A percentile compares a stretch with the other conserved stretches of the same genome.
phyloP scores from a whole-genome alignment of 2,113 vertebrate genomes.

The Melanerpes aurifrons region DNA sequence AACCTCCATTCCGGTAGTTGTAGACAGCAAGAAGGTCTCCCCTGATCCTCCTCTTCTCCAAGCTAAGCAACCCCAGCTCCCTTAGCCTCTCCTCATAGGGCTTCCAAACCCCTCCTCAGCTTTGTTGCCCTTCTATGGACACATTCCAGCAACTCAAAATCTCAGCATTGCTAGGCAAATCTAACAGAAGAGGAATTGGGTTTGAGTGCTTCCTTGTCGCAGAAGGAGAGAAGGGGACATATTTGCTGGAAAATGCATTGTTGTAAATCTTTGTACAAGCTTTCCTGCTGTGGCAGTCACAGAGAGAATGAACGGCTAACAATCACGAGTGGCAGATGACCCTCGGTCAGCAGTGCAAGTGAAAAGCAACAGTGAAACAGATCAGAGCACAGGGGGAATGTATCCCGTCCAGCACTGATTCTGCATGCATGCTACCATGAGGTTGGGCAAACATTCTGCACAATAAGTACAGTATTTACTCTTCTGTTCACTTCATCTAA shows the following conservation, averaged over 20 bases:
- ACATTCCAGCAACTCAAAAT: too few species aligned
- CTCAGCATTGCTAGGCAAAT: neutral
- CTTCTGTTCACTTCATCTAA: rapidly evolving
- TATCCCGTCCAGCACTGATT: neutral
- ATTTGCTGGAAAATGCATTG: neutral
- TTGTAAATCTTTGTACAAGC: neutral
- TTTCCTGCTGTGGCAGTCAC: neutral
- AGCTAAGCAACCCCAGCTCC: too few species aligned
- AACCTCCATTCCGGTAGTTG: too few species aligned
- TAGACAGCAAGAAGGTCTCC: too few species aligned
- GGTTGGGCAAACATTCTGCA: neutral
- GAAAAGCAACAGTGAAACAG: neutral
- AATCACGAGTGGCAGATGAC: neutral
- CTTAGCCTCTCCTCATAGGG: too few species aligned
- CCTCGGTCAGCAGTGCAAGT: neutral
- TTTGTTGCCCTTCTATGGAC: too few species aligned
- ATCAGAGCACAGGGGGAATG: neutral
- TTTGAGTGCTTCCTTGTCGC: neutral
- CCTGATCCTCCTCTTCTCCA: too few species aligned
- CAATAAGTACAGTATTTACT: neutral
- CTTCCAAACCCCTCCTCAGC: too few species aligned
- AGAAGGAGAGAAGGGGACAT: neutral
- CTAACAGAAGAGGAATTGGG: neutral
- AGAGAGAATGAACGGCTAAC: neutral
- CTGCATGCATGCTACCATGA: neutral